These are phyloP conservation scores for Craseonycteris thonglongyai DNA, from an alignment of 2,113 vertebrate genomes.

Conservation along the genomic window DNA sequence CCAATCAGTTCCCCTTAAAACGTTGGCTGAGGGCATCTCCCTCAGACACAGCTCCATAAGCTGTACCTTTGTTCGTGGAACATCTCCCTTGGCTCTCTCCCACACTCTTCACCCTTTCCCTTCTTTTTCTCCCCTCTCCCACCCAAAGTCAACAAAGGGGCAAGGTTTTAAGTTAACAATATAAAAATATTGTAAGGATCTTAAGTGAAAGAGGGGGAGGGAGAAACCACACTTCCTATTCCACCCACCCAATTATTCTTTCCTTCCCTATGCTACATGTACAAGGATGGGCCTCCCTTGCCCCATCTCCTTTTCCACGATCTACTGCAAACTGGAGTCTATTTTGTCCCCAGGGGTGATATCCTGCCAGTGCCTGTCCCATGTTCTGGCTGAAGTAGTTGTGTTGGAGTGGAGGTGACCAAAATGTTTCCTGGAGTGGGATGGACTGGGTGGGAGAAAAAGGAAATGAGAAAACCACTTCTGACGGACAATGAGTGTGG, in stretches of 20 bases:
- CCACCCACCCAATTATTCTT: too few relatives aligned
- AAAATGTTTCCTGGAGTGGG: background rate
- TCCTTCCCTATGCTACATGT: background rate
- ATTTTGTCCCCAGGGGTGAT: background rate
- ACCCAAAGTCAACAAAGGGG: background rate
- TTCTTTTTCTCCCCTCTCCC: background rate
- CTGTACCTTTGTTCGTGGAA: background rate
- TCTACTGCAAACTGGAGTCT: constrained; percentile 78
- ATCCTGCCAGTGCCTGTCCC: background rate
- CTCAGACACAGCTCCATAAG: background rate
- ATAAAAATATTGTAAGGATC: background rate
- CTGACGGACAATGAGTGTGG: rapidly evolving
- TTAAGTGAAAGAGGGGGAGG: background rate
- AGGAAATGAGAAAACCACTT: background rate
- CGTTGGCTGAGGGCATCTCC: background rate
- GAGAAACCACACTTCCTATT: background rate
- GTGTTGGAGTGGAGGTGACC: background rate
- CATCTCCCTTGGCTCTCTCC: background rate
- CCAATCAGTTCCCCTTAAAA: background rate
- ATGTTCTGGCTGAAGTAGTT: background rate
- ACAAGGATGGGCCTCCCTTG: background rate
- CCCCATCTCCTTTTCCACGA: constrained; percentile 77
- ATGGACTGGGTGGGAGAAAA: background rate
- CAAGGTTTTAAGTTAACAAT: background rate
- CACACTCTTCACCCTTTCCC: background rate